Conservation (phyloP, 92 coral and sea anemone genomes). For the Porites divaricata region DNA sequence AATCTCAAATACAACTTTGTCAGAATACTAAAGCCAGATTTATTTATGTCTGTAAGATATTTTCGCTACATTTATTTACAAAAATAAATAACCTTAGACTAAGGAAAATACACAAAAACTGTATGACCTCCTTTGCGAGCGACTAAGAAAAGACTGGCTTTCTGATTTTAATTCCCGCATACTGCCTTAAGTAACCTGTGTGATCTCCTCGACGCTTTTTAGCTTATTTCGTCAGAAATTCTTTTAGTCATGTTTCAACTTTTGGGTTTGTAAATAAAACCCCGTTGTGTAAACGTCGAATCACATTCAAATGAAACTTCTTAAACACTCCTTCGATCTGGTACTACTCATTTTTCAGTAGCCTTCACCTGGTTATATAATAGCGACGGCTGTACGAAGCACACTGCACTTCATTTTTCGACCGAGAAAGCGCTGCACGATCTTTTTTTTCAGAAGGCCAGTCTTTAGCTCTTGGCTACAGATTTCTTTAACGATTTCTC, state of each 20-base stretch:
- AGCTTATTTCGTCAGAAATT: too few relatives aligned
- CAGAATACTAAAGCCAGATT: neutral
- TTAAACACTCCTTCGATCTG: too few relatives aligned
- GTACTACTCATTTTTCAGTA: too few relatives aligned
- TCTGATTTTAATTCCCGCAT: constrained; percentile 2
- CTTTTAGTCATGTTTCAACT: too few relatives aligned
- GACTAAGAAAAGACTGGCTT: constrained; percentile 46
- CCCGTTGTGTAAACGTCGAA: too few relatives aligned
- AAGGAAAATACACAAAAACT: too few relatives aligned
- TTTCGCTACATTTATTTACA: neutral
- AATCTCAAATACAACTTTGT: neutral
- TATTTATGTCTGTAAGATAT: constrained; percentile 6
- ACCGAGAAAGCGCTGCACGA: neutral
- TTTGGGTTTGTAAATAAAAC: too few relatives aligned
- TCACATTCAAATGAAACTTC: too few relatives aligned
- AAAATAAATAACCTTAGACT: neutral
- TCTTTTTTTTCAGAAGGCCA: constrained; percentile 25
- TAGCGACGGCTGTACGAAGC: neutral
- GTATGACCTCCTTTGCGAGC: neutral
- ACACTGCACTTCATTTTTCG: neutral
- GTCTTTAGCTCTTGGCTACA: neutral
- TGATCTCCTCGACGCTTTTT: too few relatives aligned
- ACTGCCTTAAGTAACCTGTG: neutral
- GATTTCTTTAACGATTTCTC: neutral
- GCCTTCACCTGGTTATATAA: too few relatives aligned